Conservation (phyloP, 2,113 vertebrate species). For the Echinops telfairi region DNA sequence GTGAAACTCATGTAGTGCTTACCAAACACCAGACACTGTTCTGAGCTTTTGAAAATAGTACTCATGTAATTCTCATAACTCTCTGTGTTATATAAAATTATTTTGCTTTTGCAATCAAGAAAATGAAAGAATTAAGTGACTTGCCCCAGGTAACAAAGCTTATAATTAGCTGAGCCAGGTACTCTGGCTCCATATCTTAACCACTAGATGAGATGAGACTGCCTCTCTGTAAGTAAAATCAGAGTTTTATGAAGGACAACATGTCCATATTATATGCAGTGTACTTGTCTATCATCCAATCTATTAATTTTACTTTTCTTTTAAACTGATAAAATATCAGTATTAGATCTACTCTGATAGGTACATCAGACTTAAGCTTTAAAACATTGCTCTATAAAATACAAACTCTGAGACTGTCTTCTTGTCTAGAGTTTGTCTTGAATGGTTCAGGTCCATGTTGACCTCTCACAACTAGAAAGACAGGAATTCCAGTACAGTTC, state of each 20-base stretch:
- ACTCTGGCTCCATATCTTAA: background rate
- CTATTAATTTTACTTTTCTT: background rate
- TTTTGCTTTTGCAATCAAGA: slow-evolving; percentile 2
- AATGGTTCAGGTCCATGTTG: background rate
- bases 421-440: background rate
- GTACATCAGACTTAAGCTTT: background rate
- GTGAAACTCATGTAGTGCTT: background rate
- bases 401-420: background rate
- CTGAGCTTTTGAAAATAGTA: slow-evolving; percentile 4
- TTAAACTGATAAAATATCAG: background rate
- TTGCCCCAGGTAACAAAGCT: background rate
- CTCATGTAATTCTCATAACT: background rate
- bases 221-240: background rate
- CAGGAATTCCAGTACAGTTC: background rate
- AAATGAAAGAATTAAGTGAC: background rate
- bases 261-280: background rate
- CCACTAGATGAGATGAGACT: background rate
- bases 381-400: background rate
- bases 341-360: background rate
- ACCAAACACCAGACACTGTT: background rate
- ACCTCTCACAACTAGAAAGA: background rate
- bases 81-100: background rate
- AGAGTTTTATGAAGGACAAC: background rate
- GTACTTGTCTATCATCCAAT: background rate
- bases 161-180: background rate